Conservation (phyloP, 2,113 vertebrate species). For the Alethe diademata region DNA sequence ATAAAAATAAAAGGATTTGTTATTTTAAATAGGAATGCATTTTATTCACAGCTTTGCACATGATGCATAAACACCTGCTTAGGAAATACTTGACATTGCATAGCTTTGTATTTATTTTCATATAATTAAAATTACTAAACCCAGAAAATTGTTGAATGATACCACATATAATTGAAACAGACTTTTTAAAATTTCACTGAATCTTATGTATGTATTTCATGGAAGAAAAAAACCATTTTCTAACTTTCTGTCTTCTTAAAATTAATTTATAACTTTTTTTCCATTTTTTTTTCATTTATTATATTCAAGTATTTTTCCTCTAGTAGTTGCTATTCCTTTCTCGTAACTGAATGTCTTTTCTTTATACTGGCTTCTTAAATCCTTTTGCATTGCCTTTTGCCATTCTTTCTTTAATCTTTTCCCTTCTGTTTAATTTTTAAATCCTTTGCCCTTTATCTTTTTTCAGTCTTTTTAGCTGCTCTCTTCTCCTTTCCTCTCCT, state of each 20-base stretch:
- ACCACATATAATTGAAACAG: not conserved
- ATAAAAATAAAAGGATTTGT: not conserved
- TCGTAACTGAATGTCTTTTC: constrained; percentile 53
- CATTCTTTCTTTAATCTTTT: constrained; percentile 76
- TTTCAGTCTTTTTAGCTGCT: constrained; percentile 67
- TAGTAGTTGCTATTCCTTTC: constrained; percentile 61
- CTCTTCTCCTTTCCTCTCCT: constrained; percentile 57
- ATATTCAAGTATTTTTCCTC: constrained; percentile 30
- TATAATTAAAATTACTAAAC: not conserved
- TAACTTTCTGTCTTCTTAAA: not conserved
- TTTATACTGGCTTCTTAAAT: constrained; percentile 70
- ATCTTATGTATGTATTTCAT: not conserved
- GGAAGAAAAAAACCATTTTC: not conserved
- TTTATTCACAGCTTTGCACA: not conserved
- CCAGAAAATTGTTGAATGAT: not conserved
- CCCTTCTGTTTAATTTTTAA: constrained; percentile 77
- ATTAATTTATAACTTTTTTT: constrained; percentile 39
- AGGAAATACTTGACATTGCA: not conserved
- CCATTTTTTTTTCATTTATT: constrained; percentile 4
- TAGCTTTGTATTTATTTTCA: not conserved
- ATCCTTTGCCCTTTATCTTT: constrained; percentile 77
- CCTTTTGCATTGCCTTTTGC: constrained; percentile 70
- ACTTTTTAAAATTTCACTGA: not conserved
- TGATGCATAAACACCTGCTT: not conserved
- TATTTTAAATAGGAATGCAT: not conserved